Percentiles rank a stretch among this genome's conserved stretches.
Evolutionary conservation across 2,797 vertebrate species (phyloP).

Genomic region (Threskiornis aethiopicus): DNA sequence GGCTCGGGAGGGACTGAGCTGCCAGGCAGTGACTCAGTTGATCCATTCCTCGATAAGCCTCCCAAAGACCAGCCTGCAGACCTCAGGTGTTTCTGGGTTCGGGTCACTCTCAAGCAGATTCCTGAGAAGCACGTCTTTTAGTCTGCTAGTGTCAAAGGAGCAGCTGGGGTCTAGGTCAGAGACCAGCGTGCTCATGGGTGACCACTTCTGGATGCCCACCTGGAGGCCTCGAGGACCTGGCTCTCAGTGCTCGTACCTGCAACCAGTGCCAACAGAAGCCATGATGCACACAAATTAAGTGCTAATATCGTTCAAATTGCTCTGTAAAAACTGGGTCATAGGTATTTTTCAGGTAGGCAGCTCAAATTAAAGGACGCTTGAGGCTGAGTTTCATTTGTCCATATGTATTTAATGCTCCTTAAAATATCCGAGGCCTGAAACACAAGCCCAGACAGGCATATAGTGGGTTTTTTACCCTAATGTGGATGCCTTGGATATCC

Average conservation of each 20-base stretch:
- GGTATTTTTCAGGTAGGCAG: background rate
- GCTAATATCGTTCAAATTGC: background rate
- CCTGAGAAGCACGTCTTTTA: background rate
- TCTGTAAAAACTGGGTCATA: background rate
- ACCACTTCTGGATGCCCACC: background rate
- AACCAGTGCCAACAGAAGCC: background rate
- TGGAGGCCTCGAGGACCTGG: background rate
- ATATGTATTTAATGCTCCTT: background rate
- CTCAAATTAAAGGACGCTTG: background rate
- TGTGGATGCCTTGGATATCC: background rate
- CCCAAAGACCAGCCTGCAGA: background rate
- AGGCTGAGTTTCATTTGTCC: background rate
- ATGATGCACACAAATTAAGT: background rate
- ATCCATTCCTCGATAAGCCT: accelerated
- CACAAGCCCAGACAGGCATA: background rate
- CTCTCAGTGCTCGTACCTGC: accelerated
- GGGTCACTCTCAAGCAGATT: background rate
- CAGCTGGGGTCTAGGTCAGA: background rate
- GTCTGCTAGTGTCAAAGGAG: background rate
- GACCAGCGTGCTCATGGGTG: background rate
- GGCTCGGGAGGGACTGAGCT: background rate
- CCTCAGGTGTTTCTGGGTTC: background rate
- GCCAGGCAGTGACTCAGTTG: accelerated
- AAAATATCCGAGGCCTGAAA: background rate
- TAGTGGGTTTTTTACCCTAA: background rate